Base-by-base conservation (phyloP, 2,888 invertebrate species). In the Ophioninae sp. region DNA sequence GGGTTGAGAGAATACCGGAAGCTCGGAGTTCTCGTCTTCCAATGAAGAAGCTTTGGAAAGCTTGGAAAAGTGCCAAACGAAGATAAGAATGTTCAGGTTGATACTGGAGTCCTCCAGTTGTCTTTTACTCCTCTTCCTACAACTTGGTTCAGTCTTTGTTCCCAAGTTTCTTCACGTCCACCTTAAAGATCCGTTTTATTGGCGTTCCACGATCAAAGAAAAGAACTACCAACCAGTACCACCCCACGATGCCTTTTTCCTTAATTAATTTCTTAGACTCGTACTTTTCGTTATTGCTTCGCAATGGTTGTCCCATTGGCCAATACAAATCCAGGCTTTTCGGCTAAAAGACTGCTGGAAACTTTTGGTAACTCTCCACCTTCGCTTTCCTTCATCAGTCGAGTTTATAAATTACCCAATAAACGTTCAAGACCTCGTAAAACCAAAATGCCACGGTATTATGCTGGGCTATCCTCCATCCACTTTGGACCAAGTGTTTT, bases 21-120 rank as follows among this genome's bases (percentile, higher is more conserved):
- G 37, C 69, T 67, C 6, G 23, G 23, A 20, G 56, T 41, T 23
- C 39, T 62, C 21, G 17, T 62, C 41, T 41, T 10, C 67, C 37
- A 13, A 64, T 17, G 21, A 17, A 73, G 76, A 7, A 50, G 44
- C 73, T 21, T 20, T n/a, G 62, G 30, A 68, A 79, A 85, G 85
- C 86, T 30, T 85, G 87, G 86, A 87, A 86, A 87, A 87, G 84
- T 85, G 86, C 87, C 87, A 86, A 82, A 82, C 85, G 82, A 85
- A 82, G 84, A 84, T 85, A 82, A 87, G 85, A 85, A 87, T 86
- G 82, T 83, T 78, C 79, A 50, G 50, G 83, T 83, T 87, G 87
- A 86, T 87, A 86, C 85, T 83, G 80, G 87, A 87, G 84, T 85
- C 82, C 83, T 83, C 86, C 84, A 84, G 83, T 84, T 86, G 82